Conservation (phyloP, 2,888 invertebrate species). For the Lumbricus terrestris region DNA sequence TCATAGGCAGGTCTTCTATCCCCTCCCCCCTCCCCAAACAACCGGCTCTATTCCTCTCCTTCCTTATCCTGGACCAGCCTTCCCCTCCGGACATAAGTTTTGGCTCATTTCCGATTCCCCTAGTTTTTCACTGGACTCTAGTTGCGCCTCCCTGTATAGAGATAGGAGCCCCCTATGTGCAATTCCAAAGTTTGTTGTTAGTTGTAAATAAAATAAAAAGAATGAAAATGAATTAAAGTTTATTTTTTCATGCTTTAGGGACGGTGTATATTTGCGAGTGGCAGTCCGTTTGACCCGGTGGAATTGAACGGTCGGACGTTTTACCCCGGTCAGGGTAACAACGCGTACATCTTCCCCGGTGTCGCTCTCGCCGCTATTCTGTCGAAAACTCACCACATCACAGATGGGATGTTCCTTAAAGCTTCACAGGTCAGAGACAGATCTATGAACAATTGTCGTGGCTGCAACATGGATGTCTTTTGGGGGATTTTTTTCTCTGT, state of each 20-base stretch:
- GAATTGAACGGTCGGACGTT: constrained; percentile 75
- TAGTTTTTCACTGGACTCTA: too few relatives aligned
- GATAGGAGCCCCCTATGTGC: too few relatives aligned
- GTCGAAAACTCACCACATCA: constrained; percentile 87
- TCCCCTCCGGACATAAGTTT: too few relatives aligned
- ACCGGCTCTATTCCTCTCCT: too few relatives aligned
- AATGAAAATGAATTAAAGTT: neutral
- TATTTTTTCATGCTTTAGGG: constrained; percentile 69
- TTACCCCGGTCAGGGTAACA: constrained; percentile 84
- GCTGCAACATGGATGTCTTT: neutral
- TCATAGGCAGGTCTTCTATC: too few relatives aligned
- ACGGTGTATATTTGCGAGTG: constrained; percentile 87
- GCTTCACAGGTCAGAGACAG: constrained; percentile 77
- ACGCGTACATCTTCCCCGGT: constrained; percentile 71
- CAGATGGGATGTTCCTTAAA: constrained; percentile 87
- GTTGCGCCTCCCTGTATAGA: too few relatives aligned
- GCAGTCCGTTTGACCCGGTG: constrained; percentile 90
- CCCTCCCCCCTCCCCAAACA: too few relatives aligned
- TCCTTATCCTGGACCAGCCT: too few relatives aligned
- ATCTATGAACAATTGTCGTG: neutral
- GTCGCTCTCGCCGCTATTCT: constrained; percentile 86
- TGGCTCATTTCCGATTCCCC: too few relatives aligned
- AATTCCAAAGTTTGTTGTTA: neutral
- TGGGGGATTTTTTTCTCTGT: too few relatives aligned
- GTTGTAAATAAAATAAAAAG: neutral